Conservation (phyloP, 2,113 vertebrate species). For the Ibidorhyncha struthersii region DNA sequence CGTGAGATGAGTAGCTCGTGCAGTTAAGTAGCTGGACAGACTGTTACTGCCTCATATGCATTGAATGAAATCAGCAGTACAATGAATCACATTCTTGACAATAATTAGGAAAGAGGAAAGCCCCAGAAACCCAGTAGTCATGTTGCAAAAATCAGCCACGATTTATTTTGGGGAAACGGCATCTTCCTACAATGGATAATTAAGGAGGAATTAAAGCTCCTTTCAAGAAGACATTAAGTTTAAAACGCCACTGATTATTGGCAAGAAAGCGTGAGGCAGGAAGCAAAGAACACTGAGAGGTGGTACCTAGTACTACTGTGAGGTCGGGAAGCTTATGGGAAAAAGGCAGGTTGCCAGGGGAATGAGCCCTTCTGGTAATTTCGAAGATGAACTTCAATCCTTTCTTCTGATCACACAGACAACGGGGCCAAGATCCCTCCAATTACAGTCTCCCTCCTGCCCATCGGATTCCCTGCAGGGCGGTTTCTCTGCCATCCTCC, state of each 20-base stretch:
- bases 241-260: background rate
- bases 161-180: background rate
- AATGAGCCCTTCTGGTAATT: background rate
- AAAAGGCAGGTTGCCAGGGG: background rate
- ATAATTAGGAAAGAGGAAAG: background rate
- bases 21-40: background rate
- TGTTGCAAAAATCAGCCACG: background rate
- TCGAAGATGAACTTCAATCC: background rate
- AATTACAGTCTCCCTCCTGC: background rate
- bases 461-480: background rate
- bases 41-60: background rate
- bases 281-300: background rate
- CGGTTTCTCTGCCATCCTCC: background rate
- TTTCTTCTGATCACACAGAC: background rate
- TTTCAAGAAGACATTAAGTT: background rate
- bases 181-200: background rate
- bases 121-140: background rate
- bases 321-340: background rate
- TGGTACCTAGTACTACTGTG: background rate
- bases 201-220: background rate
- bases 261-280: background rate
- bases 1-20: background rate
- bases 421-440: background rate
- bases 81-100: slow-evolving; percentile 17
- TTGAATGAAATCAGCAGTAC: background rate